These are phyloP conservation scores for Cyrtonyx montezumae DNA, from an alignment of 2,113 vertebrate genomes.

Conservation along the genomic window DNA sequence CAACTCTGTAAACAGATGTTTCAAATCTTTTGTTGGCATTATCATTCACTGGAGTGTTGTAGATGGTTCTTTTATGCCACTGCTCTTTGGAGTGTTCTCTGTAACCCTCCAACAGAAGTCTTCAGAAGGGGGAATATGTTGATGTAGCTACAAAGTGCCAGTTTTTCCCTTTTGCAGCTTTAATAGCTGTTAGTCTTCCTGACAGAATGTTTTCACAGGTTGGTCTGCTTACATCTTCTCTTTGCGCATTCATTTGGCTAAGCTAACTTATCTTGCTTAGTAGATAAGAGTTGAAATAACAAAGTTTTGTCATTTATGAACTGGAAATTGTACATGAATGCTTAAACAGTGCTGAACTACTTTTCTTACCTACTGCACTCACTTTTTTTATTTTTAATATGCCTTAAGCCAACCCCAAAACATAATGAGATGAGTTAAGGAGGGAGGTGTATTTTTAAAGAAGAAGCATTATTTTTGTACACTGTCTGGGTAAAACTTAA, in stretches of 20 bases:
- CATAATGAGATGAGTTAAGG: not conserved
- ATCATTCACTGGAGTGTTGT: not conserved
- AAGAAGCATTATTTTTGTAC: not conserved
- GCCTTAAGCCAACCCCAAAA: not conserved
- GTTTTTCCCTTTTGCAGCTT: not conserved
- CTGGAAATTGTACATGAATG: not conserved
- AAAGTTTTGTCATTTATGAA: not conserved
- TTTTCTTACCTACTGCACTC: slow-evolving; percentile 38
- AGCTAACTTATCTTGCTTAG: not conserved
- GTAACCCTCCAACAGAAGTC: not conserved
- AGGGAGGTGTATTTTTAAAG: slow-evolving; percentile 8
- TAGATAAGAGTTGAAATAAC: not conserved
- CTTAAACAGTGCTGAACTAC: not conserved
- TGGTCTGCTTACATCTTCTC: not conserved
- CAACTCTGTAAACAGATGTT: not conserved
- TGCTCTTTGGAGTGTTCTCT: not conserved
- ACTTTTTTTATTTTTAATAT: slow-evolving; percentile 5
- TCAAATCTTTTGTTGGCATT: not conserved
- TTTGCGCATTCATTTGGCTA: not conserved
- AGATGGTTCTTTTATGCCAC: not conserved
- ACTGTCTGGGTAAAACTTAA: not conserved
- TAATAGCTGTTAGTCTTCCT: not conserved
- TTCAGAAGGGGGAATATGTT: not conserved
- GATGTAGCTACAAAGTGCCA: not conserved
- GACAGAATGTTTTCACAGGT: not conserved